Evolutionary conservation across 2,797 vertebrate species (phyloP).

Genomic region (Rhynchonycteris naso): DNA sequence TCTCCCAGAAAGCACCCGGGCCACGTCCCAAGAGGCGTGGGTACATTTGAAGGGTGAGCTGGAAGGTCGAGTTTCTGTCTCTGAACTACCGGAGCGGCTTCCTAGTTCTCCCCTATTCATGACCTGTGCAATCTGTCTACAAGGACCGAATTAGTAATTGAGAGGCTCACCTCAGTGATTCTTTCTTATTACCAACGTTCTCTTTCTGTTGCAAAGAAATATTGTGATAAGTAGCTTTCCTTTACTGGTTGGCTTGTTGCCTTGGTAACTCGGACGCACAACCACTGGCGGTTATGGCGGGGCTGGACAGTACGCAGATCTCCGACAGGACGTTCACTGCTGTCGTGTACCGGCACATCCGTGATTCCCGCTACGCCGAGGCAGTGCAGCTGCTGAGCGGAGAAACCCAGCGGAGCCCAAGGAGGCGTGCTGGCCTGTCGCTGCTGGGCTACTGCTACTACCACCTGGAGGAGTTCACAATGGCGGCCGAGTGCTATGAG

Average conservation of each 20-base stretch:
- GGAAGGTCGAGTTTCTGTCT: not conserved
- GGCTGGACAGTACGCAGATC: constrained; percentile 82
- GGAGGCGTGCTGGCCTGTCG: constrained; percentile 94
- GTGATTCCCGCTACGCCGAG: constrained; percentile 90
- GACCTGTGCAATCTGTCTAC: accelerated
- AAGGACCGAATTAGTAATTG: accelerated
- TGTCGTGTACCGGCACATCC: constrained; percentile 92
- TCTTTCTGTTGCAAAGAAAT: not conserved
- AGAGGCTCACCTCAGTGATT: too few species aligned
- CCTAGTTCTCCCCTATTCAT: accelerated
- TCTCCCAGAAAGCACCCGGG: constrained; percentile 64
- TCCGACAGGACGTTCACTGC: constrained; percentile 95
- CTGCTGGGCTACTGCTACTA: constrained; percentile 96
- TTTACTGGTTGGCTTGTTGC: constrained; percentile 54
- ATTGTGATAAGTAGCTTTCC: constrained; percentile 48
- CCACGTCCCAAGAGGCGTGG: accelerated
- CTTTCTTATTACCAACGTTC: not conserved
- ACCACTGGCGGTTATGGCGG: not conserved
- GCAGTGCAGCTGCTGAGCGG: constrained; percentile 92
- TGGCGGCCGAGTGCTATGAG: constrained; percentile 95
- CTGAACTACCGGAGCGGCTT: accelerated
- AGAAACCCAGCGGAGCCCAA: constrained; percentile 89
- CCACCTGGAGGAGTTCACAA: constrained; percentile 94
- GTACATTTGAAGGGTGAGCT: not conserved
- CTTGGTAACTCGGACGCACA: constrained; percentile 46